Conservation (phyloP, 1,140 invertebrate genomes). For the Brachionus calyciflorus region DNA sequence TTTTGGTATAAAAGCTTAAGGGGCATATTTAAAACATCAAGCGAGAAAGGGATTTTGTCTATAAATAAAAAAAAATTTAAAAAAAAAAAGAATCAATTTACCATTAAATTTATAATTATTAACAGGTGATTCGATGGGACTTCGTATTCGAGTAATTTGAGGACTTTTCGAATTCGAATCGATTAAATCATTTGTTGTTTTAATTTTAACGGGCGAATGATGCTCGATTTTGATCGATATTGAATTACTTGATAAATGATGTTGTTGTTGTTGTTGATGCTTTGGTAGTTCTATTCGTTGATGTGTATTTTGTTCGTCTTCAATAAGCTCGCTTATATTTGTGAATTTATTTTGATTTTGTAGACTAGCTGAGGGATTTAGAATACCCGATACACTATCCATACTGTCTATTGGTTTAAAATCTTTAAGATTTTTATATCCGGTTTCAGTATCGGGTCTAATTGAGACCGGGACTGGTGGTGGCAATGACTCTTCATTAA, state of each 20-base stretch:
- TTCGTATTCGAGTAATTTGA: neutral
- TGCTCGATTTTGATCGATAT: constrained; percentile 23
- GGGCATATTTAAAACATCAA: neutral
- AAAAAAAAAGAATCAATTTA: neutral
- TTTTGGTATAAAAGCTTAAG: neutral
- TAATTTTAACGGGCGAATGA: constrained; percentile 20
- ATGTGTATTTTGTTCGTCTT: neutral
- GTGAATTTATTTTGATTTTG: neutral
- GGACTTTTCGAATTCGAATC: neutral
- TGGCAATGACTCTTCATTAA: neutral
- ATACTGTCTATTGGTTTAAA: constrained; percentile 40
- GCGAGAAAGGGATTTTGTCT: constrained; percentile 36
- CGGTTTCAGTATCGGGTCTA: neutral
- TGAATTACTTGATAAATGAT: constrained; percentile 8
- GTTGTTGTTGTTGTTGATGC: too few species aligned
- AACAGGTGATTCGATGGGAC: neutral
- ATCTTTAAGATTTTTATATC: constrained; percentile 37
- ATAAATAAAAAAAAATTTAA: neutral
- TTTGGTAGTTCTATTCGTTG: too few species aligned
- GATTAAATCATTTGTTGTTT: neutral
- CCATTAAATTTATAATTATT: constrained; percentile 15
- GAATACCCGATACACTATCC: constrained; percentile 14
- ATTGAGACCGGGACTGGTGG: neutral
- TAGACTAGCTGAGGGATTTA: neutral
- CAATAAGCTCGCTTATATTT: neutral